Evolutionary conservation across 1,140 invertebrate genomes (phyloP).

Genomic region (Procambarus virginalis): DNA sequence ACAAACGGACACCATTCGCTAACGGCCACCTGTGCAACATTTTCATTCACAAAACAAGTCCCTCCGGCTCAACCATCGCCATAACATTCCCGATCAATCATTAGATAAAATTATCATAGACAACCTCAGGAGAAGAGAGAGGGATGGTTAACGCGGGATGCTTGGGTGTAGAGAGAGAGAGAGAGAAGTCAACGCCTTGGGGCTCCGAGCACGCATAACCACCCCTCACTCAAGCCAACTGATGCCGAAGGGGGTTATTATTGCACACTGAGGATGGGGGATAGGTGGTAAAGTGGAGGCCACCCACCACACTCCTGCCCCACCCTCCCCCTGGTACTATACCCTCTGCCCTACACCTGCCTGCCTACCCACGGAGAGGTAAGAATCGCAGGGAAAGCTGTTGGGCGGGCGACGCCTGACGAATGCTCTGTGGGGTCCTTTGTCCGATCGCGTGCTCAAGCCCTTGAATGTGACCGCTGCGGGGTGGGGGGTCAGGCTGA

Average conservation of each 20-base stretch:
- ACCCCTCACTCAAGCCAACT: not conserved
- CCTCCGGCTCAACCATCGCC: too few species aligned
- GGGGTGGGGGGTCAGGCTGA: too few species aligned
- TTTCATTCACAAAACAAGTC: too few species aligned
- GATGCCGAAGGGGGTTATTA: slow-evolving; percentile 51
- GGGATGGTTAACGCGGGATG: not conserved
- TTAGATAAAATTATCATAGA: not conserved
- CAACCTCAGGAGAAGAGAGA: not conserved
- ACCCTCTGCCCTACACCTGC: too few species aligned
- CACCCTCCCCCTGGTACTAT: not conserved
- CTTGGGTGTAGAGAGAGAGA: not conserved
- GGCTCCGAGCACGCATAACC: not conserved
- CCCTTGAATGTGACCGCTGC: too few species aligned
- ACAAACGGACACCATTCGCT: not conserved
- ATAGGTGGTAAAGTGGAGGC: too few species aligned
- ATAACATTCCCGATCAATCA: not conserved
- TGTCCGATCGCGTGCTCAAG: too few species aligned
- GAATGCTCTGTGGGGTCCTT: too few species aligned
- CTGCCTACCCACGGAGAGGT: not conserved
- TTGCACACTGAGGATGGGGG: slow-evolving; percentile 31
- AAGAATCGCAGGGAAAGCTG: too few species aligned
- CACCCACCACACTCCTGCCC: not conserved
- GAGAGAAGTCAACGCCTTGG: not conserved
- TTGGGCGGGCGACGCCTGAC: too few species aligned
- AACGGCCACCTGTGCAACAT: not conserved